Evolutionary conservation across 2,888 invertebrate species (phyloP).

Genomic region (Calephelis perditalis): DNA sequence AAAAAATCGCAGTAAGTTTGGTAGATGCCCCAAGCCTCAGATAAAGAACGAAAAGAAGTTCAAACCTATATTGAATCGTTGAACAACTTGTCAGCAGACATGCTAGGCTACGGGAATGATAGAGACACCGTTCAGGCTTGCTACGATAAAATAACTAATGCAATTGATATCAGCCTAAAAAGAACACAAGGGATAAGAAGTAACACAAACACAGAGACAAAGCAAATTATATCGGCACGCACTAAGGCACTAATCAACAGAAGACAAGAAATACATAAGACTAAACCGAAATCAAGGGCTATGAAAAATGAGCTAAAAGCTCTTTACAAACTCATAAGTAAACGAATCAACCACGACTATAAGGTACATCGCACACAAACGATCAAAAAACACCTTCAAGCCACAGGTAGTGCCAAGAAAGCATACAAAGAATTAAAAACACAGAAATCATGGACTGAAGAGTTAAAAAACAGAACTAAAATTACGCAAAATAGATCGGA

Average conservation of each 20-base stretch:
- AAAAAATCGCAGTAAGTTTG: too few species aligned
- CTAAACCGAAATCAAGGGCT: constrained; percentile 22
- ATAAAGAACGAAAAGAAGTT: too few species aligned
- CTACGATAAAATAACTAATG: too few species aligned
- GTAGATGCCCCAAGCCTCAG: too few species aligned
- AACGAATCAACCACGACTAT: background rate
- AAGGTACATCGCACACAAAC: background rate
- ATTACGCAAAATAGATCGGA: too few species aligned
- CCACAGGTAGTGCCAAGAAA: background rate
- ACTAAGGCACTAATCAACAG: constrained; percentile 16
- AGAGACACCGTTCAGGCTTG: too few species aligned
- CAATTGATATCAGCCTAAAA: too few species aligned
- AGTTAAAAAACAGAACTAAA: background rate
- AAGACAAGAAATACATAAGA: constrained; percentile 20
- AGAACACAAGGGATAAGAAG: too few species aligned
- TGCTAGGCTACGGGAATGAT: too few species aligned
- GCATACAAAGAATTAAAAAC: background rate
- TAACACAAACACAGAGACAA: background rate
- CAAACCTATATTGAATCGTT: too few species aligned
- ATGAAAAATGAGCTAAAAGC: constrained; percentile 23
- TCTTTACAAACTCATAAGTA: constrained; percentile 20
- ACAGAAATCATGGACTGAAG: background rate
- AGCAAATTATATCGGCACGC: constrained; percentile 9
- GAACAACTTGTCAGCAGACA: too few species aligned
- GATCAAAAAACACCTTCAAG: too few species aligned